Evolutionary conservation across 2,888 invertebrate genomes (phyloP).

Genomic region (Cheilosia grossa): DNA sequence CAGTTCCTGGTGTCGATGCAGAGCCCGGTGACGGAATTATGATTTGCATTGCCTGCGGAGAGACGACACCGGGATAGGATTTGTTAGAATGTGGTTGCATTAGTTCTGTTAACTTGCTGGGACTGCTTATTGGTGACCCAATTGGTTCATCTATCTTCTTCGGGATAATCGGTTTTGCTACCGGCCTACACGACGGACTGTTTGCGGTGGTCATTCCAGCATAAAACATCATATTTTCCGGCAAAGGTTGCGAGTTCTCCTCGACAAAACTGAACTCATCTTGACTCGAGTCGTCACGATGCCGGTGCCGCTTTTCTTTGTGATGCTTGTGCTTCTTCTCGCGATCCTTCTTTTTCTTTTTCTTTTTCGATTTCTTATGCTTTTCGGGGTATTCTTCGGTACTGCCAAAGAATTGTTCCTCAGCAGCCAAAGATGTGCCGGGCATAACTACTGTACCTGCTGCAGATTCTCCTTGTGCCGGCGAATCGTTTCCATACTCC

Average conservation of each 20-base stretch:
- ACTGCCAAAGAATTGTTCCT: slow-evolving; percentile 62
- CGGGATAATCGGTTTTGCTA: slow-evolving; percentile 81
- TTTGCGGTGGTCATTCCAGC: slow-evolving; percentile 82
- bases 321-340: slow-evolving; percentile 89
- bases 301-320: slow-evolving; percentile 86
- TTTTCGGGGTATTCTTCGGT: slow-evolving; percentile 82
- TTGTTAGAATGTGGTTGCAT: slow-evolving; percentile 43
- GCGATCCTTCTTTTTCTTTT: slow-evolving; percentile 90
- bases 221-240: slow-evolving; percentile 81
- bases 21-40: slow-evolving; percentile 79
- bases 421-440: slow-evolving; percentile 21
- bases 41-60: slow-evolving; percentile 70
- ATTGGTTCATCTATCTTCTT: slow-evolving; percentile 79
- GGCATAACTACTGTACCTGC: slow-evolving; percentile 72
- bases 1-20: slow-evolving; percentile 79
- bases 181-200: slow-evolving; percentile 82
- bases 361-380: slow-evolving; percentile 90
- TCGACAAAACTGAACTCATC: slow-evolving; percentile 86
- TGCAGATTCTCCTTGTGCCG: slow-evolving; percentile 76
- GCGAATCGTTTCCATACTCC: slow-evolving; percentile 85
- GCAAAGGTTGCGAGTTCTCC: slow-evolving; percentile 83
- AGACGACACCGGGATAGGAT: slow-evolving; percentile 2
- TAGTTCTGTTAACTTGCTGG: slow-evolving; percentile 76
- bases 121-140: slow-evolving; percentile 77
- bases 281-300: slow-evolving; percentile 84